Conservation (phyloP, 2,888 invertebrate genomes). For the Zaprionus bogoriensis region DNA sequence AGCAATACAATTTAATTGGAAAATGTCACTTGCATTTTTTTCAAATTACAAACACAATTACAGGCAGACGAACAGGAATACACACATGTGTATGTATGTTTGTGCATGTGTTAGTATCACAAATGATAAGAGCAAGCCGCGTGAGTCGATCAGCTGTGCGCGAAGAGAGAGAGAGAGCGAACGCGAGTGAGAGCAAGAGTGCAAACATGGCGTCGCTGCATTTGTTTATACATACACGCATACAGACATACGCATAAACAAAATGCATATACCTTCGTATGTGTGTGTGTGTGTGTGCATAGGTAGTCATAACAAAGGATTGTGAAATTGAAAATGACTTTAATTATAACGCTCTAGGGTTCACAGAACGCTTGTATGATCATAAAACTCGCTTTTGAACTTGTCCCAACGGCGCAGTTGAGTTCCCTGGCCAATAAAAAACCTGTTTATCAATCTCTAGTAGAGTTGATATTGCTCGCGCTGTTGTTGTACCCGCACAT, state of each 20-base stretch:
- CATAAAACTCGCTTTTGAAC: slow-evolving; percentile 1
- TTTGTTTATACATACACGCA: not conserved
- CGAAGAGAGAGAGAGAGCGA: not conserved
- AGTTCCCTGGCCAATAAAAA: slow-evolving; percentile 10
- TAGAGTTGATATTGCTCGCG: slow-evolving; percentile 2
- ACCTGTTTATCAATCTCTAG: slow-evolving; percentile 29
- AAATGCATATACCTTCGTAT: not conserved
- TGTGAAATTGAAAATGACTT: slow-evolving; percentile 42
- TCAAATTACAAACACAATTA: too few relatives aligned
- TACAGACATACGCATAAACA: not conserved
- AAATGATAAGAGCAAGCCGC: slow-evolving; percentile 41
- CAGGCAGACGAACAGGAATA: too few relatives aligned
- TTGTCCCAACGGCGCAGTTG: slow-evolving; percentile 25
- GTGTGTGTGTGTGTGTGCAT: not conserved
- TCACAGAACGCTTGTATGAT: not conserved
- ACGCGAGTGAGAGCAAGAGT: slow-evolving; percentile 20
- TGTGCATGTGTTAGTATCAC: slow-evolving; percentile 4
- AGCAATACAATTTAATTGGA: slow-evolving; percentile 4
- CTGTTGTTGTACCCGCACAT: not conserved
- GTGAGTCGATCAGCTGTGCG: slow-evolving; percentile 45
- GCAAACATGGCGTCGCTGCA: slow-evolving; percentile 42
- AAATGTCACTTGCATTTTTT: too few relatives aligned
- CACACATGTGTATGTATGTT: not conserved
- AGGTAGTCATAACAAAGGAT: slow-evolving; percentile 35
- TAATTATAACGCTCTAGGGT: slow-evolving; percentile 8